Base-by-base conservation (phyloP, 2,888 invertebrate genomes). In the Drosophila putrida region DNA sequence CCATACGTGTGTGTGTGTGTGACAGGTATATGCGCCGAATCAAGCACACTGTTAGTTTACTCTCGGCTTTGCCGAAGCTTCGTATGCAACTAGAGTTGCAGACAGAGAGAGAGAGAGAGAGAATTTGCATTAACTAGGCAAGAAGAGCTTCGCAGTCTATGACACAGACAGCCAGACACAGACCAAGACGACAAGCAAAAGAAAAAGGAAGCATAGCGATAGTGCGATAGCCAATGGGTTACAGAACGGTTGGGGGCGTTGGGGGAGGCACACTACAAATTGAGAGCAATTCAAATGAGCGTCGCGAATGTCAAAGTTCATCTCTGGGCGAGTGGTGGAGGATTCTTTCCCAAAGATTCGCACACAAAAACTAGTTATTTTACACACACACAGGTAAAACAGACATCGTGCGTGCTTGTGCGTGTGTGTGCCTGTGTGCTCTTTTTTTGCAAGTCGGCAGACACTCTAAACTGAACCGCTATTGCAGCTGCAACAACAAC, bases 271-370 rank as follows among this genome's bases (percentile, higher is more conserved):
- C 27, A 36, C 59, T 64, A 51, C 54, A 80, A 77, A 75, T 80
- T 67, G 77, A 77, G 77, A 77, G 77, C 77, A 63, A 76, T 76
- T 80, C 66, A 77, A 80, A 77, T 77, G 77, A 77, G 77, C 53
- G 54, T 25, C 41, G 59, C 25, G 47, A 28, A 36, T 31, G 59
- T 51, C 54, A 39, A 39, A 53, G 54, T 59, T 70, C 49, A 61
- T 71, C 68, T 71, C 68, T 63, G 41, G 51, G 74, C 47, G 50
- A 65, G 47, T 41, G 63, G 68, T 79, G 80, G 65, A 79, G 80
- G 80, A 75, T 76, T 75, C 71, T 59, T 70, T 60, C 51, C 50
- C 44, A 46, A 10, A 57, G 44, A 57, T 66, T 71, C 57, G 62
- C 65, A 43, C 47, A 31, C 31, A 75, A 74, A 75, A 76, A 76